Evolutionary conservation across 1,140 invertebrate genomes (phyloP), one percentile per base, ranked within the genome.

Genomic region (Trachymyrmex septentrionalis): DNA sequence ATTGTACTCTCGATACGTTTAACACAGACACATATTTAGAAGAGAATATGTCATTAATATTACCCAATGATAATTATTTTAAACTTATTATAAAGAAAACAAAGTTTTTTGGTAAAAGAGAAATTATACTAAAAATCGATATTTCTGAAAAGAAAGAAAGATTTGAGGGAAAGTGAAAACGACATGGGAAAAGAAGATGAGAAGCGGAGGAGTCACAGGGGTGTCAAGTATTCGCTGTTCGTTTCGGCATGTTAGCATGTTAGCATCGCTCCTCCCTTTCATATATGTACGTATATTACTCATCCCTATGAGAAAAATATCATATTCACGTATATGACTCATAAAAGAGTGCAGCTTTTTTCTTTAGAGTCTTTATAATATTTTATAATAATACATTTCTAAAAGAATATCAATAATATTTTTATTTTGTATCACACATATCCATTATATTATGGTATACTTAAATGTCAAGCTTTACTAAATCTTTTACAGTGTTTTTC

Each of bases 301-400:
- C 64, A 67, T 67, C 34, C 38, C 1, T 5, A 48, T 48, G n/a
- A 67, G 10, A 67, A 67, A n/a, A 67, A 67, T 67, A 34, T 67
- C 30, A 66, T 12, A 38, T 66, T 66, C 19, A 66, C 9, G 30
- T 19, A 34, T n/a, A 16, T 66, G 63, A 66, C 63, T 66, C 34
- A 44, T 38, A 67, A 67, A 38, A 67, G n/a, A 14, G 64, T 14
- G 5, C 12, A n/a, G 64, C 10, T 34, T 34, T 34, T 9, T 44
- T 44, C n/a, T n/a, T 16, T 44, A 34, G 4, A 21, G 1, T 44
- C 0, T 30, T 14, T 44, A 14, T 38, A 9, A 30, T 3, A 34
- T 64, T 64, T 30, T 16, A 10, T n/a, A 38, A 66, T 66, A 66
- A 66, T 38, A 10, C 21, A n/a, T 34, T 66, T 10, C 3, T 10